A percentile compares a stretch with the other conserved stretches of the same genome.
Conservation (phyloP, 1,140 invertebrate genomes). For the Meteorus sp. region DNA sequence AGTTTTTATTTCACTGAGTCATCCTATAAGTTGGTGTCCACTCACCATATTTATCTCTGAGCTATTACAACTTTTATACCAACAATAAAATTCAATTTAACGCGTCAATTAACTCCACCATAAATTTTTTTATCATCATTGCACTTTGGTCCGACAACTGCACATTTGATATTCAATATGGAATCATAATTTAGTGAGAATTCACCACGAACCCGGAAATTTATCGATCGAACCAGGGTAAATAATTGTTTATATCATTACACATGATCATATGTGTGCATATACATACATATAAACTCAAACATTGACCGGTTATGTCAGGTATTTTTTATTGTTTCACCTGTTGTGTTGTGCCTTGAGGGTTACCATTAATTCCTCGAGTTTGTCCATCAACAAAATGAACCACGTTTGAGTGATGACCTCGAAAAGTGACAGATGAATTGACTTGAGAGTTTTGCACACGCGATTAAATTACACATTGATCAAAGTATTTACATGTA, state of each 20-base stretch:
- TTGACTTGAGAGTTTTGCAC: slow-evolving; percentile 25
- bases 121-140: too few relatives aligned
- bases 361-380: background rate
- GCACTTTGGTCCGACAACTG: too few relatives aligned
- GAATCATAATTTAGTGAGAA: too few relatives aligned
- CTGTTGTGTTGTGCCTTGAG: slow-evolving; percentile 37
- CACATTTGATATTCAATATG: too few relatives aligned
- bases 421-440: too few relatives aligned
- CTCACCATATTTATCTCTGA: slow-evolving; percentile 16
- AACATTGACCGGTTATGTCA: background rate
- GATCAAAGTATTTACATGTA: background rate
- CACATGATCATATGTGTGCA: too few relatives aligned
- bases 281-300: too few relatives aligned
- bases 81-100: slow-evolving; percentile 10
- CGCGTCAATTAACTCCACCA: slow-evolving; percentile 13
- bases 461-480: background rate
- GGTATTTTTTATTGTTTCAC: slow-evolving; percentile 26
- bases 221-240: background rate
- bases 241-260: too few relatives aligned
- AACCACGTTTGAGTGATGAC: too few relatives aligned
- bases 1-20: background rate
- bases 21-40: slow-evolving; percentile 47
- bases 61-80: too few relatives aligned
- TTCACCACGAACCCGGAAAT: too few relatives aligned
- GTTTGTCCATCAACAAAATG: slow-evolving; percentile 14